Percentiles rank a stretch among this genome's conserved stretches.
Evolutionary conservation across 1,140 invertebrate genomes (phyloP).

Genomic region (Diorhabda elongata): DNA sequence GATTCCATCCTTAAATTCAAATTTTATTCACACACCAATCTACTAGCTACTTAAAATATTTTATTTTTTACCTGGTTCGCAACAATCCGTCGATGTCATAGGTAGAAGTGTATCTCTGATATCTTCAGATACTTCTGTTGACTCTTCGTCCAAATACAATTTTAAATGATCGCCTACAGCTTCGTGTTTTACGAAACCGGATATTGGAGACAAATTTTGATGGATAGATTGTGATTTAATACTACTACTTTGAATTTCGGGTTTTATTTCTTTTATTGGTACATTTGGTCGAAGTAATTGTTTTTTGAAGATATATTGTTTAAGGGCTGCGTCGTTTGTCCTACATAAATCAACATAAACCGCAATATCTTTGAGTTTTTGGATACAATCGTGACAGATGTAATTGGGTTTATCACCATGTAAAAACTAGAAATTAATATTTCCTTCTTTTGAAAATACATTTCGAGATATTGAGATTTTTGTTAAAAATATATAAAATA

Average conservation of each 20-base stretch:
- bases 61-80: background rate
- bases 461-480: too few relatives aligned
- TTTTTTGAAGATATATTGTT: background rate
- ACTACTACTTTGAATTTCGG: background rate
- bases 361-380: background rate
- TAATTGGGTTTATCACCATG: background rate
- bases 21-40: too few relatives aligned
- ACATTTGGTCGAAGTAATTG: background rate
- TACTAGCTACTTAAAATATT: too few relatives aligned
- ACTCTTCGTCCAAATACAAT: background rate
- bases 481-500: too few relatives aligned
- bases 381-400: background rate
- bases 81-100: background rate
- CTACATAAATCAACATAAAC: background rate
- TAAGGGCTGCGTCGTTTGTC: background rate
- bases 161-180: background rate
- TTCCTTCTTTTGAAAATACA: too few relatives aligned
- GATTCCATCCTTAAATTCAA: too few relatives aligned
- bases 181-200: background rate
- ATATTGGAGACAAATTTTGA: background rate
- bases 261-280: background rate
- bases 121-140: background rate
- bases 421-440: background rate
- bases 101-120: background rate
- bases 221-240: background rate